phyloP scores from a whole-genome alignment of 2,797 vertebrate genomes.

The Adelosebastes latens region DNA sequence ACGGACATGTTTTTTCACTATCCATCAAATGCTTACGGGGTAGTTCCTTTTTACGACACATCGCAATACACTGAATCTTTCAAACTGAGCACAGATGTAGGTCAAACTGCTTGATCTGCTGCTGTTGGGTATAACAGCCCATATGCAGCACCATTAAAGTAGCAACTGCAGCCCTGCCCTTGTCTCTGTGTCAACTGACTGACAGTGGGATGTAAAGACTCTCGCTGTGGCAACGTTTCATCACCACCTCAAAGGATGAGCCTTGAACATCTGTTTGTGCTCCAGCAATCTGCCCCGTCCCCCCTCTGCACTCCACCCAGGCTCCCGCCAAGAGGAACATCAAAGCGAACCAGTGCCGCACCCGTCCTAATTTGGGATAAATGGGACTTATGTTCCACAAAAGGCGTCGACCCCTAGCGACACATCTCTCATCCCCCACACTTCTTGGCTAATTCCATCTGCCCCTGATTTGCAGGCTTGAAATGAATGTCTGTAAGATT shows the following conservation, averaged over 20 bases:
- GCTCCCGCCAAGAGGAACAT: conserved; percentile 73
- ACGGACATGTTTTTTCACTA: not conserved
- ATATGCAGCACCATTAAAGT: conserved; percentile 11
- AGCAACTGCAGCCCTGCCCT: conserved; percentile 47
- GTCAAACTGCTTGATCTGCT: conserved; percentile 23
- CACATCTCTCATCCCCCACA: conserved; percentile 69
- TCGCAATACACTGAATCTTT: not conserved
- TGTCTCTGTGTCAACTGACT: conserved; percentile 57
- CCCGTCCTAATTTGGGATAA: conserved; percentile 82
- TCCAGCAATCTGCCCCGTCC: conserved; percentile 42
- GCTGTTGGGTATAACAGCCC: not conserved
- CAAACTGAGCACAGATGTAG: conserved; percentile 21
- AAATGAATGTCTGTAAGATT: conserved; percentile 70
- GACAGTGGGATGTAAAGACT: conserved; percentile 60
- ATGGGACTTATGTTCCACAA: conserved; percentile 82
- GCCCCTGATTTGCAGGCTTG: conserved; percentile 75
- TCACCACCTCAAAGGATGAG: conserved; percentile 72
- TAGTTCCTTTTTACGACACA: not conserved
- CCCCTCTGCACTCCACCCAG: conserved; percentile 25
- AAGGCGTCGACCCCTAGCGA: conserved; percentile 72
- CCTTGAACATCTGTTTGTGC: conserved; percentile 76
- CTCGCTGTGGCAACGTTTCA: conserved; percentile 63
- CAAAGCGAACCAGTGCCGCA: conserved; percentile 74
- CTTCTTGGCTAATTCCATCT: conserved; percentile 77
- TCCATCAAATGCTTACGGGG: not conserved